Evolutionary conservation across 2,113 vertebrate genomes (phyloP).

Genomic region (Geothlypis trichas): DNA sequence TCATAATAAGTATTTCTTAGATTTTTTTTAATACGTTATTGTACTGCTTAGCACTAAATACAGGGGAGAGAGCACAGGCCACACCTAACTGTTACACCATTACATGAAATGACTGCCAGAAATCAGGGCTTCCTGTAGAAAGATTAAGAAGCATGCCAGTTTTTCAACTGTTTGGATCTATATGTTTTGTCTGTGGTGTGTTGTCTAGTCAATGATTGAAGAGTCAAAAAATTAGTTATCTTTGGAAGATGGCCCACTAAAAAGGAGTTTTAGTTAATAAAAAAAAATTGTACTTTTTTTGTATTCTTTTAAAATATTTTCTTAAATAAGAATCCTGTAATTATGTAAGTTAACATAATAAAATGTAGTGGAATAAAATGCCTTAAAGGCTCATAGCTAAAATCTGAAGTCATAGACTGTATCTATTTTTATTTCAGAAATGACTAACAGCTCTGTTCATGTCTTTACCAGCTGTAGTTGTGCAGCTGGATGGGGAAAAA

Average conservation of each 20-base stretch:
- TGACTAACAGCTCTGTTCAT: slow-evolving; percentile 6
- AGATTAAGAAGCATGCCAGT: not conserved
- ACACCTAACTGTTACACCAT: not conserved
- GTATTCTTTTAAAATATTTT: not conserved
- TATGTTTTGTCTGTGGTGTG: not conserved
- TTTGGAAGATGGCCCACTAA: not conserved
- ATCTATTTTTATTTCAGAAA: slow-evolving; percentile 58
- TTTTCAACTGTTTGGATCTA: not conserved
- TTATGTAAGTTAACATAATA: not conserved
- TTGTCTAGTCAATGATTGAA: not conserved
- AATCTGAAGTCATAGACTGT: not conserved
- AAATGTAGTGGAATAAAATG: not conserved
- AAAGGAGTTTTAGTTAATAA: not conserved
- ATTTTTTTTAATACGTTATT: not conserved
- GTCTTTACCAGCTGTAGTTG: slow-evolving; percentile 37
- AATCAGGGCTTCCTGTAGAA: not conserved
- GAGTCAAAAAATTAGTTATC: not conserved
- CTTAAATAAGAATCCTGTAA: not conserved
- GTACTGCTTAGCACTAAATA: not conserved
- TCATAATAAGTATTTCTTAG: not conserved
- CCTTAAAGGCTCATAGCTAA: not conserved
- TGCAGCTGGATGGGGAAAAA: slow-evolving; percentile 16
- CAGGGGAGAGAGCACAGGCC: not conserved
- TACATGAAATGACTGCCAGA: not conserved
- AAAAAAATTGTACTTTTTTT: not conserved